Evolutionary conservation across 2,888 invertebrate genomes (phyloP).

Genomic region (Macropis europaea): DNA sequence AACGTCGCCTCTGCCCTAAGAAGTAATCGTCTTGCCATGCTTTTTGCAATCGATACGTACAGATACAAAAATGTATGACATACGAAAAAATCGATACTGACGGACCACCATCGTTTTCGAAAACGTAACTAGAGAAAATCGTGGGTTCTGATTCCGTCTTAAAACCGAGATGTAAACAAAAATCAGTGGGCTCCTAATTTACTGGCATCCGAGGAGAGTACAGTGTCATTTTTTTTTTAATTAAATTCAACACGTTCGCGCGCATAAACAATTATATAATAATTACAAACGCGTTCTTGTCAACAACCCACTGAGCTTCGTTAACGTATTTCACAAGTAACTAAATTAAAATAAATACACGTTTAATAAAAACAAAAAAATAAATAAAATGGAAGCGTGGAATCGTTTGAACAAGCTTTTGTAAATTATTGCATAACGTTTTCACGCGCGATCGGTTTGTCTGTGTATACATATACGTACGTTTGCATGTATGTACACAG

Average conservation of each 20-base stretch:
- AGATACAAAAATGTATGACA: conserved; percentile 53
- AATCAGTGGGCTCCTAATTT: conserved; percentile 33
- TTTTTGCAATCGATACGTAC: conserved; percentile 49
- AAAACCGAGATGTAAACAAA: conserved; percentile 18
- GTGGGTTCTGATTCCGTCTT: conserved; percentile 40
- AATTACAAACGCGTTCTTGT: conserved; percentile 22
- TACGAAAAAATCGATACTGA: conserved; percentile 37
- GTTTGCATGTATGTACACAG: conserved; percentile 37
- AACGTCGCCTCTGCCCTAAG: conserved; percentile 32
- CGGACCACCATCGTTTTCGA: conserved; percentile 1
- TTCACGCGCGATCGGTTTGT: conserved; percentile 35
- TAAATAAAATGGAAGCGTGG: background rate
- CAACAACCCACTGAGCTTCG: too few relatives aligned
- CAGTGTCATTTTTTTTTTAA: conserved; percentile 36
- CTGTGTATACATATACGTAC: conserved; percentile 29
- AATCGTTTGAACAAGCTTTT: conserved; percentile 26
- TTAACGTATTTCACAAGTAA: background rate
- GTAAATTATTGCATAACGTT: conserved; percentile 45
- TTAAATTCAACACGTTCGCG: conserved; percentile 34
- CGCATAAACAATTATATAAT: conserved; percentile 52
- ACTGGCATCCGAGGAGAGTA: conserved; percentile 29
- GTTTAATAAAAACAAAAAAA: background rate
- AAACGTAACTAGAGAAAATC: conserved; percentile 7
- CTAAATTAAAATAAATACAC: background rate
- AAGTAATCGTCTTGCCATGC: conserved; percentile 47